Evolutionary conservation across 2,797 vertebrate genomes (phyloP).

Genomic region (Crypturellus tataupa): DNA sequence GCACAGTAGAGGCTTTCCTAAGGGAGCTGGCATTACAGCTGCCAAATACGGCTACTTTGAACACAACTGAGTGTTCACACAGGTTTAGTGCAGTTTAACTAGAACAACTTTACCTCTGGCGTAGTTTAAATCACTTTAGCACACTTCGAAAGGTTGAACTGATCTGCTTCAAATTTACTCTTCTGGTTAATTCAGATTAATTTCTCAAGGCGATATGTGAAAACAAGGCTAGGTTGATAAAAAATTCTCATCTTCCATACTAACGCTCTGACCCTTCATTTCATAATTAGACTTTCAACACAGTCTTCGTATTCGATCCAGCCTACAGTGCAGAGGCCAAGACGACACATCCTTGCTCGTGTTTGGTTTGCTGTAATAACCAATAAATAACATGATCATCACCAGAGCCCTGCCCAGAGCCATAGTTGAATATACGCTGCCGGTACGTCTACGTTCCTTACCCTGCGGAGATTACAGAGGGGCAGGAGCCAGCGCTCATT

Average conservation of each 20-base stretch:
- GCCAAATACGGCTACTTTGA: slow-evolving; percentile 52
- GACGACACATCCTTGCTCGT: neutral
- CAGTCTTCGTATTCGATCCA: neutral
- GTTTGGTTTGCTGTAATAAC: neutral
- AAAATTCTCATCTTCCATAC: neutral
- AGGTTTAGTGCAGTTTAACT: slow-evolving; percentile 46
- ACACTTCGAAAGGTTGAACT: slow-evolving; percentile 45
- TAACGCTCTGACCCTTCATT: slow-evolving; percentile 29
- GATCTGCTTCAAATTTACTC: slow-evolving; percentile 56
- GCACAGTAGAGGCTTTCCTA: neutral
- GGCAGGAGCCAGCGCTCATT: slow-evolving; percentile 7
- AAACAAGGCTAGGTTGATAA: slow-evolving; percentile 19
- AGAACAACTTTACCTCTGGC: slow-evolving; percentile 47
- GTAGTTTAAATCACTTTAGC: slow-evolving; percentile 65
- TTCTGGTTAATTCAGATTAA: slow-evolving; percentile 54
- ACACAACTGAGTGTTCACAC: slow-evolving; percentile 58
- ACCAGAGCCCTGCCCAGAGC: neutral
- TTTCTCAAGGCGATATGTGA: slow-evolving; percentile 22
- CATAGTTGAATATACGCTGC: rapidly evolving
- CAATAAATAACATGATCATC: rapidly evolving
- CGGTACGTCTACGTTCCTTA: neutral
- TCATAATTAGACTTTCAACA: neutral
- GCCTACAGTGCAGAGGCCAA: neutral
- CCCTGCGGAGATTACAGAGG: rapidly evolving
- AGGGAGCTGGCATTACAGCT: slow-evolving; percentile 18